Evolutionary conservation across 2,113 vertebrate genomes (phyloP), one percentile per base, ranked within the genome.

Genomic region (Copsychus sechellarum): DNA sequence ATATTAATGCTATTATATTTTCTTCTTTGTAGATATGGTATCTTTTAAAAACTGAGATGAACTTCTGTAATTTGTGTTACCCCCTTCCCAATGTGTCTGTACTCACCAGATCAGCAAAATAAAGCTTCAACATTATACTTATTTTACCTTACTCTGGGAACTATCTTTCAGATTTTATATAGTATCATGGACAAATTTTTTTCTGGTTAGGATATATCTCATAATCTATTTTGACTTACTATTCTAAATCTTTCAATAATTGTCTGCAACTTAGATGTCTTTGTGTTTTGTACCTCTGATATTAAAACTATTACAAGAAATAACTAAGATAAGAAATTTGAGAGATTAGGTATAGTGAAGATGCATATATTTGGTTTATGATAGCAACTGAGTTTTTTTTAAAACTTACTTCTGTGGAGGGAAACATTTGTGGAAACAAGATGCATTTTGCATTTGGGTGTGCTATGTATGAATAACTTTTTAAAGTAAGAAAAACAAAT

Each of bases 321-420:
- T 50, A 22, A 38, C 36, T 61, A 65, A 17, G 12, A 11, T 1
- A 64, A 84, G 19, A 54, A n/a, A 45, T 19, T 67, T 47, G 71
- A 56, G 42, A 28, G 14, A 14, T 8, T 33, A 38, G 31, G 31
- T 54, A 29, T 33, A 54, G 45, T 61, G 48, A 65, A 76, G 66
- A 14, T 48, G 33, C 6, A 8, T 53, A 13, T 76, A n/a, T 38
- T 65, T 53, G 4, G 24, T 64, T 93, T 83, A 57, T 43, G 36
- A 6, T 57, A 3, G 3, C 18, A 34, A 34, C 5, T 23, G 47
- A 28, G 0, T 4, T 14, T 38, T 14, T 38, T 48, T 29, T 15
- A 8, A 5, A 28, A 45, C 4, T 24, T 38, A 8, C 16, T 77
- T 43, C 23, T 36, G 20, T 53, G 16, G 21, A 53, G 12, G 28